phyloP scores from a whole-genome alignment of 1,140 invertebrate genomes.

The Drosophila jambulina region DNA sequence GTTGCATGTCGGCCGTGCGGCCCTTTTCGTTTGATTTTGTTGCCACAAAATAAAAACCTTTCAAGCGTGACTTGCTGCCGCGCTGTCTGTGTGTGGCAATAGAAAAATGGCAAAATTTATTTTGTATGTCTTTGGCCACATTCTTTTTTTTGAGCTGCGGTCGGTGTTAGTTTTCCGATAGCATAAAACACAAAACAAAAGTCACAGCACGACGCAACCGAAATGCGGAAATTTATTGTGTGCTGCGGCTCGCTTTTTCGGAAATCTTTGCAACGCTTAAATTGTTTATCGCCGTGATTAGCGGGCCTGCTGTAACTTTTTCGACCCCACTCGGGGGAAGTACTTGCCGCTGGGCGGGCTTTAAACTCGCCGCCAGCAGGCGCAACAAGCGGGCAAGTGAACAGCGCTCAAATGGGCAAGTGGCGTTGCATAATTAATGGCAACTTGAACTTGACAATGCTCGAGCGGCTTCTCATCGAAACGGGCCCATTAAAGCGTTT shows the following conservation, averaged over 20 bases:
- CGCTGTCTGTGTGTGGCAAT: constrained; percentile 60
- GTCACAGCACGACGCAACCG: constrained; percentile 43
- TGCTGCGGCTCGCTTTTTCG: constrained; percentile 56
- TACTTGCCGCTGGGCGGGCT: constrained; percentile 19
- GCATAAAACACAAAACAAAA: constrained; percentile 50
- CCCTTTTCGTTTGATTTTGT: constrained; percentile 80
- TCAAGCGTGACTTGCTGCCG: constrained; percentile 75
- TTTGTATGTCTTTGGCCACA: constrained; percentile 64
- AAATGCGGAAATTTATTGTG: constrained; percentile 82
- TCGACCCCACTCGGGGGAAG: constrained; percentile 33
- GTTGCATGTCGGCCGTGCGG: constrained; percentile 52
- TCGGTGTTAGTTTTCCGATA: constrained; percentile 68
- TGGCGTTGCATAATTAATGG: constrained; percentile 70
- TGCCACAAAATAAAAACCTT: constrained; percentile 82
- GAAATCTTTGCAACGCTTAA: constrained; percentile 74
- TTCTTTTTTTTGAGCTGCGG: constrained; percentile 52
- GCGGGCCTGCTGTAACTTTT: constrained; percentile 71
- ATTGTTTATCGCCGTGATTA: constrained; percentile 81
- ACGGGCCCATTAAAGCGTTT: constrained; percentile 57
- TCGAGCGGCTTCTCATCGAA: constrained; percentile 33
- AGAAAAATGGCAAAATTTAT: constrained; percentile 71
- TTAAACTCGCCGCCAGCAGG: constrained; percentile 19
- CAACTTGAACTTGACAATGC: constrained; percentile 81
- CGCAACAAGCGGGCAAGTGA: constrained; percentile 19
- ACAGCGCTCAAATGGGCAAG: constrained; percentile 26